phyloP scores from a whole-genome alignment of 2,113 vertebrate genomes.

The Xenopus borealis region DNA sequence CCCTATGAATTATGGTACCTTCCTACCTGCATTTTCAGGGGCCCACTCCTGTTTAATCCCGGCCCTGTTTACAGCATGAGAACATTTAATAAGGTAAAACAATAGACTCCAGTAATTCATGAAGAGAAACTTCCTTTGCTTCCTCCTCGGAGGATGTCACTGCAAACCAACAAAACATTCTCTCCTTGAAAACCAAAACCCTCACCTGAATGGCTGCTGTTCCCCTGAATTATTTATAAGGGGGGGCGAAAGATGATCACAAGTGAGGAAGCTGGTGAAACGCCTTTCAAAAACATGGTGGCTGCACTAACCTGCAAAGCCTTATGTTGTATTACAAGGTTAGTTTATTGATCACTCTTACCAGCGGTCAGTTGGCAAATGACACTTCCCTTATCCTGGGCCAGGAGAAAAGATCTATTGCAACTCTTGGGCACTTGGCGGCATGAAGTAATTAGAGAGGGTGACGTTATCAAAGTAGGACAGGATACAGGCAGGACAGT shows the following conservation, averaged over 20 bases:
- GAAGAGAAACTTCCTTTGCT: neutral
- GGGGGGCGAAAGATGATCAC: constrained; percentile 10
- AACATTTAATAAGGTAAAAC: too few species aligned
- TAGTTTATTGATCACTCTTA: neutral
- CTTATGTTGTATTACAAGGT: neutral
- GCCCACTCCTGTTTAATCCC: too few species aligned
- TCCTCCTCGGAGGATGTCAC: neutral
- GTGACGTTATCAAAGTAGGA: neutral
- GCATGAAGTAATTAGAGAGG: neutral
- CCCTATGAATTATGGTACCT: too few species aligned
- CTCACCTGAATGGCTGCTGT: neutral
- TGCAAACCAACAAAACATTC: neutral
- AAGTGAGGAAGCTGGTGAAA: neutral
- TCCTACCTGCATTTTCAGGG: too few species aligned
- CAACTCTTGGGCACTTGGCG: too few species aligned
- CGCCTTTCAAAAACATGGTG: constrained; percentile 14
- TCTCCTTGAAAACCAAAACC: constrained; percentile 1
- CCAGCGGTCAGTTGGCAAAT: neutral
- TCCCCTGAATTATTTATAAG: constrained; percentile 12
- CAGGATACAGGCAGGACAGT: neutral
- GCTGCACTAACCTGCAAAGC: neutral
- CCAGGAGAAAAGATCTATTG: neutral
- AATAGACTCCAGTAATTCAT: too few species aligned
- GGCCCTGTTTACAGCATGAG: too few species aligned
- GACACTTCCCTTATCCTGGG: neutral